A percentile compares a stretch with the other conserved stretches of the same genome.
Evolutionary conservation across 2,797 vertebrate genomes (phyloP).

Genomic region (Ptychobarbus kaznakovi): DNA sequence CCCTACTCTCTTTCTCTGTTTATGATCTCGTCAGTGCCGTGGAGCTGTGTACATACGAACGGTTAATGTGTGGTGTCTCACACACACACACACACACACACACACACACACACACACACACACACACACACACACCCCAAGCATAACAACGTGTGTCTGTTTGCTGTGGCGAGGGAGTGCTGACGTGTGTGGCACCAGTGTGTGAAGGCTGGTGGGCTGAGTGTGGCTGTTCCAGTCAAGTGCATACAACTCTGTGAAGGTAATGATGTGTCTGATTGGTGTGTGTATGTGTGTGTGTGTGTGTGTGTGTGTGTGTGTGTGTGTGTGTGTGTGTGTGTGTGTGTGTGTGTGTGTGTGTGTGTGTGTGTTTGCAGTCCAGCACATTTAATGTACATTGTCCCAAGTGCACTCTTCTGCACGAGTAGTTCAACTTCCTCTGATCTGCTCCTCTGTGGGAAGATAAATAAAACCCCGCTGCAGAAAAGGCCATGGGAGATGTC

Average conservation of each 20-base stretch:
- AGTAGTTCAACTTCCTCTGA: conserved; percentile 35
- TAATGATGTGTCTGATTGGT: conserved; percentile 42
- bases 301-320: conserved; percentile 38
- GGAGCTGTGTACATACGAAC: conserved; percentile 11
- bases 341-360: conserved; percentile 32
- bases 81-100: too few relatives aligned
- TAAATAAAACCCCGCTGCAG: conserved; percentile 20
- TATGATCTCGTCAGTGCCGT: conserved; percentile 4
- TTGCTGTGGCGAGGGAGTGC: conserved; percentile 54
- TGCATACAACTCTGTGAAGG: conserved; percentile 23
- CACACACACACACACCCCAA: conserved; percentile 33
- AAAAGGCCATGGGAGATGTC: conserved; percentile 48
- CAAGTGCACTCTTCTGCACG: conserved; percentile 26
- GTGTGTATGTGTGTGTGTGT: too few relatives aligned
- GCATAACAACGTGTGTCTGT: conserved; percentile 45
- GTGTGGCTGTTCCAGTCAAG: conserved; percentile 22
- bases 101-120: too few relatives aligned
- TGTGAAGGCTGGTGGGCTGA: conserved; percentile 55
- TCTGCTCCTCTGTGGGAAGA: conserved; percentile 43
- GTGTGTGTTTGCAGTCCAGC: conserved; percentile 23
- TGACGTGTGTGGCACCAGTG: conserved; percentile 60
- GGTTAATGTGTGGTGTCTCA: background rate
- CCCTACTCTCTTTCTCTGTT: background rate
- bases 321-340: conserved; percentile 4
- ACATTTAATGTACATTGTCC: conserved; percentile 32